A percentile compares a stretch with the other conserved stretches of the same genome.
Evolutionary conservation across 1,140 invertebrate species (phyloP).

Genomic region (Drosophila suzukii): DNA sequence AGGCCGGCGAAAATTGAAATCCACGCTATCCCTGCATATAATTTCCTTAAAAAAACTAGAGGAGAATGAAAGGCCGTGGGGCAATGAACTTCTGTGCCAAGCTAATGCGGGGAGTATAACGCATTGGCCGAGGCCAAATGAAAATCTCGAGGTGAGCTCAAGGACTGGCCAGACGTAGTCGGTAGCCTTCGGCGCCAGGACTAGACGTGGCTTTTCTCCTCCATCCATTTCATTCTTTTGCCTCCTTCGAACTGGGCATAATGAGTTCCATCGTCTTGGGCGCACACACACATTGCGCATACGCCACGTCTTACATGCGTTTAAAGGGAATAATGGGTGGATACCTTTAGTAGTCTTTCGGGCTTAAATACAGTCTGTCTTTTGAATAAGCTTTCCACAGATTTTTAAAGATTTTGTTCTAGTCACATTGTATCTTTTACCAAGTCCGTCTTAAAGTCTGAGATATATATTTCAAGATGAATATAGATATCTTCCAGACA

Average conservation of each 20-base stretch:
- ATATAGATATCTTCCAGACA: not conserved
- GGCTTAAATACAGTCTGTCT: too few relatives aligned
- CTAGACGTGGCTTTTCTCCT: constrained; percentile 28
- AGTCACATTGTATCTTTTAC: not conserved
- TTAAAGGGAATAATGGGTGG: not conserved
- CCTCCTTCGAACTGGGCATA: constrained; percentile 31
- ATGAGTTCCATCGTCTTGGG: constrained; percentile 36
- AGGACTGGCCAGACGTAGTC: constrained; percentile 40
- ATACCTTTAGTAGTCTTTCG: not conserved
- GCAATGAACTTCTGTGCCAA: constrained; percentile 14
- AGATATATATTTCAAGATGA: not conserved
- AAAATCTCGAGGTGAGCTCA: constrained; percentile 44
- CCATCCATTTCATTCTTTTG: constrained; percentile 3
- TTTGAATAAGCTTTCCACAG: too few relatives aligned
- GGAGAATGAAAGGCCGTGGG: constrained; percentile 13
- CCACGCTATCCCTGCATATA: constrained; percentile 30
- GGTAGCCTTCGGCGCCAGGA: constrained; percentile 35
- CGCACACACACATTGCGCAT: constrained; percentile 49
- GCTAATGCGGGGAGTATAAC: constrained; percentile 18
- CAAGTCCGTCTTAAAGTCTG: not conserved
- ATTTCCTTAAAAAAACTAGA: constrained; percentile 15
- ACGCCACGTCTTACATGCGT: constrained; percentile 39
- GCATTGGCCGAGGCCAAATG: constrained; percentile 27
- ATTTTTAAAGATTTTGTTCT: too few relatives aligned
- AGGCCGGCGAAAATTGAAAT: constrained; percentile 24